phyloP scores from a whole-genome alignment of 2,113 vertebrate genomes.

The Cochlearius cochlearius region DNA sequence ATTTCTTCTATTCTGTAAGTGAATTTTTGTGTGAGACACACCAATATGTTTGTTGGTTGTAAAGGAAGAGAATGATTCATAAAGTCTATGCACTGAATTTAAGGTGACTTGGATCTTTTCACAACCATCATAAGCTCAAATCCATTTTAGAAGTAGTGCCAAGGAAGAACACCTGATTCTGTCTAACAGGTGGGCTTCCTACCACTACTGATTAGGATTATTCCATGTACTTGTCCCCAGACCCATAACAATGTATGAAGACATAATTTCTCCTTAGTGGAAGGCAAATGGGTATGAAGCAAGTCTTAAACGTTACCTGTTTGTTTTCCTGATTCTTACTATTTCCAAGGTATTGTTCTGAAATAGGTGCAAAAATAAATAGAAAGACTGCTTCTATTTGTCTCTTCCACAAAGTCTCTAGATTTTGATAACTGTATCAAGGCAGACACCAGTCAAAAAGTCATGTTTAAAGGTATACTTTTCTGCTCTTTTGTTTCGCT shows the following conservation, averaged over 20 bases:
- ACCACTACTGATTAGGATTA: neutral
- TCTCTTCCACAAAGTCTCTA: neutral
- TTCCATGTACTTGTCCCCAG: neutral
- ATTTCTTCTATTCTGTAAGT: neutral
- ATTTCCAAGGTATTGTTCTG: neutral
- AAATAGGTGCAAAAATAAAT: neutral
- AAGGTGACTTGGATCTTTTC: neutral
- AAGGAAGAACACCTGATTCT: neutral
- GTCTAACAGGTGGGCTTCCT: neutral
- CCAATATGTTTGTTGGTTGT: neutral
- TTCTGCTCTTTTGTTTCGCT: neutral
- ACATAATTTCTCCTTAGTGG: neutral
- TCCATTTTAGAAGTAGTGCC: neutral
- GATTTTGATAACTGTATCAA: neutral
- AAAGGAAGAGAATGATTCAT: neutral
- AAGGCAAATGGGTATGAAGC: fast-evolving
- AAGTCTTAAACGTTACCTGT: neutral
- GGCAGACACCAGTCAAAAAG: neutral
- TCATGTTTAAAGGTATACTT: neutral
- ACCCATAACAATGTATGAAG: neutral
- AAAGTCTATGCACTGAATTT: neutral
- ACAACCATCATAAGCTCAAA: neutral
- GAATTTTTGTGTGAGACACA: neutral
- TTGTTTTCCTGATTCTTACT: neutral
- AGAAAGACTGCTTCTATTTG: neutral